Evolutionary conservation across 2,888 invertebrate species (phyloP).

Genomic region (Aspidiotus rigidus): DNA sequence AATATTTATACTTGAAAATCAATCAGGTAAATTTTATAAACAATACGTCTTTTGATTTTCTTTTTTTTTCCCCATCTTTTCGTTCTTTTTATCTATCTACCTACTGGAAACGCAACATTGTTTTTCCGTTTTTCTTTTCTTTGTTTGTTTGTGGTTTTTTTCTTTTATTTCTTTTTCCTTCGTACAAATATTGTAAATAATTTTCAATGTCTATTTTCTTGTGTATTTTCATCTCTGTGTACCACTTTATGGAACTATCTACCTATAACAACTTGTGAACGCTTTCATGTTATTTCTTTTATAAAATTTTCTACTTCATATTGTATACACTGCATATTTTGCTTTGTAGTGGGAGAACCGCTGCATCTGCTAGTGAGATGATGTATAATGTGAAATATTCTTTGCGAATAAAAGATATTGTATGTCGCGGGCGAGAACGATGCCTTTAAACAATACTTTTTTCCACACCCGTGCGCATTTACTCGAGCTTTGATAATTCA

Average conservation of each 20-base stretch:
- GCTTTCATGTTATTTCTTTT: neutral
- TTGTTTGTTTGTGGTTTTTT: neutral
- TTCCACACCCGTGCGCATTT: too few relatives aligned
- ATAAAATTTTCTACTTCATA: neutral
- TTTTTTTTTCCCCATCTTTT: too few relatives aligned
- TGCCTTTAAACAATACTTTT: too few relatives aligned
- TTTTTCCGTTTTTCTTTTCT: neutral
- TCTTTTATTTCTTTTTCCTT: neutral
- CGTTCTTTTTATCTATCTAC: too few relatives aligned
- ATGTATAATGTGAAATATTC: neutral
- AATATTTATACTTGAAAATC: too few relatives aligned
- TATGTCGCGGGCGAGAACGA: too few relatives aligned
- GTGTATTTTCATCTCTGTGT: neutral
- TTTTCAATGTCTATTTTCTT: neutral
- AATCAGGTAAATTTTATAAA: too few relatives aligned
- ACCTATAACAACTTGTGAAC: neutral
- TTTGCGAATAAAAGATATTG: neutral
- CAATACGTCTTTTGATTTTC: too few relatives aligned
- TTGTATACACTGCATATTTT: neutral
- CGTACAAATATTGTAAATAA: neutral
- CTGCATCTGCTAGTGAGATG: neutral
- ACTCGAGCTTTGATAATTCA: too few relatives aligned
- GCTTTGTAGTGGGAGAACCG: constrained; percentile 1
- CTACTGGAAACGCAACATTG: too few relatives aligned
- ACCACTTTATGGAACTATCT: neutral